Evolutionary conservation across 1,140 invertebrate species (phyloP), one percentile per base, ranked within the genome.

Genomic region (Nephila pilipes): DNA sequence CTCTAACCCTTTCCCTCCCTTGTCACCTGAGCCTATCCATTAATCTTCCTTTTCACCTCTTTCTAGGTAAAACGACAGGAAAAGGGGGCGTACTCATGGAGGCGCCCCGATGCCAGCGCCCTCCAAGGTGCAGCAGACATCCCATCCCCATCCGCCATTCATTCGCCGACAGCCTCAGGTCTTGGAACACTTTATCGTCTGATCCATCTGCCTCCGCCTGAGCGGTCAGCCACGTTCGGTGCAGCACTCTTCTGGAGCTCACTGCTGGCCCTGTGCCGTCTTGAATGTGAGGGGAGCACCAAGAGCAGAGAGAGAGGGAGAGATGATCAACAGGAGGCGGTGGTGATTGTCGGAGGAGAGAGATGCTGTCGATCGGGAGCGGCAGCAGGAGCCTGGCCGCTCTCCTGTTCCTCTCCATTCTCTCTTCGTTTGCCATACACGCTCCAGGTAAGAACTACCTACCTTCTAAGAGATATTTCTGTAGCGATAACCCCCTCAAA

Each of bases 11-110:
- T 6, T 55, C 54, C 1, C 1, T 29, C 83, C 57, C 20, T 14
- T 85, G 83, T 85, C 83, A 85, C 83, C 83, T 85, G 83, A 85
- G 55, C 83, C 29, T 55, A 20, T 54, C 83, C 83, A 85, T 85
- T 85, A 85, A 85, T 85, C 83, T 85, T 58, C 83, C 55, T 32
- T 55, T 54, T 85, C 46, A 69, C 65, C 65, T 32, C 65, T 75
- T 75, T 6, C 83, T 85, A 85, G 83, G 83, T 85, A 85, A 60
- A 85, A 25, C 83, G 83, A 85, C 83, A 85, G 83, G 29, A 32
- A 18, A 32, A 57, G 55, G 54, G 54, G 25, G 83, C 46, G 83
- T n/a, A 32, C 8, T 32, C 18, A 38, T 14, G 10, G 22, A 36
- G 83, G 65, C 65, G 65, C 65, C 65, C 65, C 29, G 25, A 25